Percentiles rank a stretch among this genome's conserved stretches.
phyloP scores from a whole-genome alignment of 2,797 vertebrate species.

The Poeciliopsis turneri region DNA sequence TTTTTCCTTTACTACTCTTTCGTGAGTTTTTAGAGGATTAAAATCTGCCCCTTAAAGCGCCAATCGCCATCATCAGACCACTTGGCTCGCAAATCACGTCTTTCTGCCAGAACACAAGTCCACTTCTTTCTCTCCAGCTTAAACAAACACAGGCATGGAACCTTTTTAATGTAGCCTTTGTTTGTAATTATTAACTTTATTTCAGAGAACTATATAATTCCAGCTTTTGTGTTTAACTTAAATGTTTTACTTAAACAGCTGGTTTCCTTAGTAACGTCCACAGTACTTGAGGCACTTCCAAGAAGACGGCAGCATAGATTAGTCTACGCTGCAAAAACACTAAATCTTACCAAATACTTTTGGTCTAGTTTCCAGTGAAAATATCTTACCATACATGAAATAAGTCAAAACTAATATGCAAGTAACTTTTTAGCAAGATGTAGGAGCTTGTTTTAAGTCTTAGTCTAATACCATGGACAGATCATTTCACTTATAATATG shows the following conservation, averaged over 20 bases:
- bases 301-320: constrained; percentile 7
- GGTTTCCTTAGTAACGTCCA: constrained; percentile 31
- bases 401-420: too few species aligned
- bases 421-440: too few species aligned
- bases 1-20: constrained; percentile 17
- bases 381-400: too few species aligned
- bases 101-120: constrained; percentile 51
- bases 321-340: background rate
- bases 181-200: constrained; percentile 57
- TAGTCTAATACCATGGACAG: too few species aligned
- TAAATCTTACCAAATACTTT: too few species aligned
- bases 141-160: constrained; percentile 33
- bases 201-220: constrained; percentile 41
- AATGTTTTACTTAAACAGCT: constrained; percentile 57
- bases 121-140: constrained; percentile 29
- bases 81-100: constrained; percentile 57
- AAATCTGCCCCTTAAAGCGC: constrained; percentile 53
- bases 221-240: constrained; percentile 62
- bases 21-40: constrained; percentile 49
- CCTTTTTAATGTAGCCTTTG: constrained; percentile 32
- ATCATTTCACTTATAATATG: too few species aligned
- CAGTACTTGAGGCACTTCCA: constrained; percentile 27
- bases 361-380: too few species aligned
- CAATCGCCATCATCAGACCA: constrained; percentile 44
- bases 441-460: too few species aligned